Evolutionary conservation across 1,140 invertebrate genomes (phyloP).

Genomic region (Rhyacophila brunnea): DNA sequence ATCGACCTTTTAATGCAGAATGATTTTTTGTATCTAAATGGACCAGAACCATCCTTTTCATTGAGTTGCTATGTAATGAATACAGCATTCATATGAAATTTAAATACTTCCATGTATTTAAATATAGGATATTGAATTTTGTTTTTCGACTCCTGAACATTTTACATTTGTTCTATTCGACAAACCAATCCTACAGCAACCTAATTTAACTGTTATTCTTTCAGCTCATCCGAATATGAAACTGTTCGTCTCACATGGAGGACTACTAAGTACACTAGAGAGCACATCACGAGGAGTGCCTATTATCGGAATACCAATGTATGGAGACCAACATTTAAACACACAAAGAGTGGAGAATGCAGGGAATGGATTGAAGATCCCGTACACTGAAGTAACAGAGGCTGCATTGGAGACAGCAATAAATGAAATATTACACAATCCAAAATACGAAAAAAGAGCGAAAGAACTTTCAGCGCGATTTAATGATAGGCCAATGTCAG

Average conservation of each 20-base stretch:
- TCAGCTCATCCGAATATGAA: constrained; percentile 47
- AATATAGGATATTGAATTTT: too few species aligned
- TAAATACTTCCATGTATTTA: not conserved
- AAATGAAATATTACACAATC: constrained; percentile 33
- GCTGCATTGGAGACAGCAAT: constrained; percentile 28
- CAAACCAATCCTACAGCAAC: too few species aligned
- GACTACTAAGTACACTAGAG: constrained; percentile 60
- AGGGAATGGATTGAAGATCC: constrained; percentile 13
- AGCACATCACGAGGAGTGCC: constrained; percentile 60
- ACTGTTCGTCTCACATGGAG: constrained; percentile 61
- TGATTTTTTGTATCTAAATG: too few species aligned
- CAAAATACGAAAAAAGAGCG: constrained; percentile 37
- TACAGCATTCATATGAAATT: not conserved
- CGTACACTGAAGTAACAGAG: constrained; percentile 10
- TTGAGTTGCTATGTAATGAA: too few species aligned
- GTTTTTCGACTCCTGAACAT: too few species aligned
- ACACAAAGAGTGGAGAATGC: constrained; percentile 8
- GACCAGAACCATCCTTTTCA: too few species aligned
- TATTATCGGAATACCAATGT: constrained; percentile 60
- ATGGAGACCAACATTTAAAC: constrained; percentile 48
- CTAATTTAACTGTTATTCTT: constrained; percentile 10
- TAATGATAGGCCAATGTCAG: constrained; percentile 43
- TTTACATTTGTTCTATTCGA: too few species aligned
- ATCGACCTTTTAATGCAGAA: too few species aligned
- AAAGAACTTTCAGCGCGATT: constrained; percentile 39